phyloP scores from a whole-genome alignment of 2,113 vertebrate genomes.

The Pandion haliaetus region DNA sequence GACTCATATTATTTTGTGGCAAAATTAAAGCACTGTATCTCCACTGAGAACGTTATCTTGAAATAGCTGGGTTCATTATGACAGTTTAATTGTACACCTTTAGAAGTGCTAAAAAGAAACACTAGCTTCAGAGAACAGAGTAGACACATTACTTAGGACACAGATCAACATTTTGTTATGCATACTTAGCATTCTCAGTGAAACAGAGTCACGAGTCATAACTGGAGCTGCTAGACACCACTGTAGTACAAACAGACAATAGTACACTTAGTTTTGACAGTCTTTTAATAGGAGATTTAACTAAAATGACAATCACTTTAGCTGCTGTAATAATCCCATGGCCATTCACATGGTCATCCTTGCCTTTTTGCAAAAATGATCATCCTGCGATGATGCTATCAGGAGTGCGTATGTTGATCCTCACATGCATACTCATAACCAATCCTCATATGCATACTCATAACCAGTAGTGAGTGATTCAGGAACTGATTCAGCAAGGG shows the following conservation, averaged over 20 bases:
- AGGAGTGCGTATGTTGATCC: not conserved
- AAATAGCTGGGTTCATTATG: not conserved
- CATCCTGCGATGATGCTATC: rapidly evolving
- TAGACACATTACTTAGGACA: not conserved
- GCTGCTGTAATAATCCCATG: not conserved
- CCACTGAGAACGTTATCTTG: not conserved
- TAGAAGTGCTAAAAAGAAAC: not conserved
- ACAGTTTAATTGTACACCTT: not conserved
- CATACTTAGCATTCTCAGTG: not conserved
- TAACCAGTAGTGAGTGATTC: not conserved
- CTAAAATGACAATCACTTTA: not conserved
- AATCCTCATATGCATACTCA: not conserved
- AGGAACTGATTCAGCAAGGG: not conserved
- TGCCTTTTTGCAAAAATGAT: not conserved
- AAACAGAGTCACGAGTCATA: not conserved
- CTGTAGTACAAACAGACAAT: not conserved
- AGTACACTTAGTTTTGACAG: not conserved
- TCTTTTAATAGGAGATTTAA: not conserved
- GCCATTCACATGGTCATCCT: not conserved
- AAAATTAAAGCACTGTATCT: not conserved
- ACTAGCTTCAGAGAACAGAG: not conserved
- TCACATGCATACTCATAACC: not conserved
- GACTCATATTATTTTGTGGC: not conserved
- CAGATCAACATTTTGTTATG: not conserved
- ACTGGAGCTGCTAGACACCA: not conserved